Base-by-base conservation (phyloP, 2,797 vertebrate species). In the Rhyacichthys aspro region DNA sequence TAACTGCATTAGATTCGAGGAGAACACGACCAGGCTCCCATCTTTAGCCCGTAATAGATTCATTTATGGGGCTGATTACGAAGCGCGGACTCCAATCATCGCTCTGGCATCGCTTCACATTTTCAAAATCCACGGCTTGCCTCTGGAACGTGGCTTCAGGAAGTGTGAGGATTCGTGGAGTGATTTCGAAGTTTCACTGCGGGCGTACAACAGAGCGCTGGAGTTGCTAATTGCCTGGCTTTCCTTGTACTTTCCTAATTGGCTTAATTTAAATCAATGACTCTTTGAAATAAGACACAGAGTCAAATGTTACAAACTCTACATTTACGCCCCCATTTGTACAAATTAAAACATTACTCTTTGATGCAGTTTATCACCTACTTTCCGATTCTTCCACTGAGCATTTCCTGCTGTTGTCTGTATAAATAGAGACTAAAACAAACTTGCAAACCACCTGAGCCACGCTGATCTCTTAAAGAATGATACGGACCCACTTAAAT, bases 151-250 rank as follows among this genome's bases (percentile, higher is more conserved):
- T 4, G 18, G 48, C 55, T 60, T 64, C 19, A 6, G n/a, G 43
- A 65, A 49, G 50, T 43, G n/a, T 12, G 38, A 65, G 47, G 65
- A 74, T 81, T 78, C 74, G 48, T 69, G 39, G 8, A 11, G 32
- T 49, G 57, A 79, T 82, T 79, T 63, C 66, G 23, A 33, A 54
- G 58, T 76, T 80, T 74, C 54, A 83, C 72, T 79, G 64, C 44
- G 66, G 42, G 39, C 33, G 47, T 58, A 63, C 36, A 69, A 67
- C 53, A 74, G 70, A 80, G 57, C 46, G 43, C 71, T 70, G 9
- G 39, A 48, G 59, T 47, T 41, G 46, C 55, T 65, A 76, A 75
- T 66, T 78, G 48, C 56, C 46, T 2, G 18, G 16, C 42, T 78
- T 28, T 76, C 11, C 61, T 70, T 71, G 41, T 49, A 39, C 55